Conservation (phyloP, 2,113 vertebrate species). For the Perca flavescens region DNA sequence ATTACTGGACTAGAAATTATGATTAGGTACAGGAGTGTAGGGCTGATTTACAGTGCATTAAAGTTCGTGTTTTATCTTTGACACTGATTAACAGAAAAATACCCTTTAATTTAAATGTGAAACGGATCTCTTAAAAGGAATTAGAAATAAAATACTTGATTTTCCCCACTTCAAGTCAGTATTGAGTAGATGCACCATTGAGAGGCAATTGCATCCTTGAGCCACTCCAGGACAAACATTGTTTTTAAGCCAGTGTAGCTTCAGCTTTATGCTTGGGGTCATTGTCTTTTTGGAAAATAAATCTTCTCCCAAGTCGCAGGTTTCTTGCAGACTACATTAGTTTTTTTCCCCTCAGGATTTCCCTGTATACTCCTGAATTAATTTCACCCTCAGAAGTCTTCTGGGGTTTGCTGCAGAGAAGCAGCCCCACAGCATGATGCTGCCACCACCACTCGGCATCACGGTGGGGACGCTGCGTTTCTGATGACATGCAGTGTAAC, state of each 20-base stretch:
- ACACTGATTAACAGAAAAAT: neutral
- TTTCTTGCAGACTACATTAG: neutral
- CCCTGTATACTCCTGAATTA: neutral
- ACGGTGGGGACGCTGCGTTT: neutral
- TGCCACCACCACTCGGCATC: neutral
- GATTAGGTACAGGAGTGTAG: neutral
- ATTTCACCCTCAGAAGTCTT: neutral
- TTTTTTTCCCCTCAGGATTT: neutral
- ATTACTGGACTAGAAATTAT: neutral
- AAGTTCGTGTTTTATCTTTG: neutral
- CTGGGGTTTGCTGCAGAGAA: neutral
- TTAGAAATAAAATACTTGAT: neutral
- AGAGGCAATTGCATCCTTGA: neutral
- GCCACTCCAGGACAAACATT: neutral
- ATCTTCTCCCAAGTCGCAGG: neutral
- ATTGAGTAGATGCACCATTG: neutral
- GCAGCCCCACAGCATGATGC: neutral
- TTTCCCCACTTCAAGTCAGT: neutral
- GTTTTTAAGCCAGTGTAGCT: neutral
- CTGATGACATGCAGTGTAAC: neutral
- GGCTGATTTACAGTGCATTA: neutral
- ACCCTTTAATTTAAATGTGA: neutral
- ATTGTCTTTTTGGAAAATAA: neutral
- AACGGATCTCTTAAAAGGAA: neutral
- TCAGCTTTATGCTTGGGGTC: neutral